Base-by-base conservation (phyloP, 2,113 vertebrate species). In the Zosterops lateralis region DNA sequence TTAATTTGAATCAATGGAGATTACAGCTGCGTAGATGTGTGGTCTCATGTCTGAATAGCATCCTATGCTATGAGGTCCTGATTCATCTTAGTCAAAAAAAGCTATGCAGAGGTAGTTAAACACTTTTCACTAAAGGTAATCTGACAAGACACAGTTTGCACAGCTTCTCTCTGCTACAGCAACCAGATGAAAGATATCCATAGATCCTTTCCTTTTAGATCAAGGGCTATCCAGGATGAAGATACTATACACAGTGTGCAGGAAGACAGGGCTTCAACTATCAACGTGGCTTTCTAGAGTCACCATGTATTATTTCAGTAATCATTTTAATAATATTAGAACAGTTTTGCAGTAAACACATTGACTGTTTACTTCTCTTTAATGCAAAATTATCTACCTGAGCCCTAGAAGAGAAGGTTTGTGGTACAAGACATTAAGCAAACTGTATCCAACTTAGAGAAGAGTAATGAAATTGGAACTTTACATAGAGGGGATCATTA, bases 201-300 rank as follows among this genome's bases (percentile, higher is more conserved):
- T 11, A 38, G 17, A 31, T 14, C 3, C 17, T 48, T 57, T n/a
- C 6, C 12, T 71, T 66, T 89, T 44, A 74, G 24, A 51, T 17
- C 0, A 1, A 91, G 7, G 34, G 7, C 25, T 67, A 38, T 26
- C 8, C 29, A 32, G 10, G 42, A 38, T 47, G 51, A 84, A 84
- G 42, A 56, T n/a, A 48, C 14, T 40, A 36, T 3, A 12, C 0
- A 12, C 0, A 2, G 10, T 26, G 29, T 29, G 5, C 32, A 66
- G 31, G 50, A 71, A 92, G 48, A 60, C 40, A 75, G 29, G 25
- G 44, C 25, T 89, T 91, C 77, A 71, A 1, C 16, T 40, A 28
- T 31, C 32, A 21, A 2, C 2, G 12, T 38, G 42, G 26, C 14
- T 26, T 86, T 77, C 60, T 45, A 20, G 14, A 74, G 17, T 60